Evolutionary conservation across 92 coral and sea anemone species (phyloP), one percentile per base, ranked within the genome.

Genomic region (Paragorgia papillata): DNA sequence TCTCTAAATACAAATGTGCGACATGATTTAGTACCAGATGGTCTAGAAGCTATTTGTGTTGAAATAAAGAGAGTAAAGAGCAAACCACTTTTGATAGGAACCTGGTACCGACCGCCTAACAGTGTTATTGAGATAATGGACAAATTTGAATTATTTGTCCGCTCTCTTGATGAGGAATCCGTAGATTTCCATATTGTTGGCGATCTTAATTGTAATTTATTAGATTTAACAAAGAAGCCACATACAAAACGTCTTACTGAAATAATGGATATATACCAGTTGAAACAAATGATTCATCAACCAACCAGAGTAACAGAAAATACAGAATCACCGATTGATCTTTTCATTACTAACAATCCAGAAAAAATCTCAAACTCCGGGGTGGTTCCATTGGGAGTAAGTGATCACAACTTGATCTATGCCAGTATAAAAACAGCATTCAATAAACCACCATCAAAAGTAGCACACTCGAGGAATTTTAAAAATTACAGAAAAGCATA

Each of bases 81-180:
- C 17, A 51, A 51, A 51, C 58, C 58, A 5, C 17, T 51, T n/a
- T 22, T 51, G n/a, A 37, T 51, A 51, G 58, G 4, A 5, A 17
- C 58, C 6, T 51, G 58, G 58, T 43, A 43, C 50, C 50, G 50
- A 43, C 58, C 58, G 17, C 58, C 58, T 5, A 51, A 51, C 58
- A 51, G 58, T 51, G 3, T 6, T 13, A 13, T 17, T 56, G 62
- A 56, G 17, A 1, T 56, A 31, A 56, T 56, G 62, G 62, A 56
- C 33, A 56, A 56, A 22, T 56, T 56, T 56, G 62, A 56, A 56
- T 1, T 22, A 13, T 28, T 56, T 13, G 62, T 56, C 3, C 29
- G 33, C 8, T 13, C 3, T 22, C 62, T 56, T 56, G 62, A 56
- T 10, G 62, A 1, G 7, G 30, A 14, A 28, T 6, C 3, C 22